Base-by-base conservation (phyloP, 2,113 vertebrate species). In the Lagopus muta region DNA sequence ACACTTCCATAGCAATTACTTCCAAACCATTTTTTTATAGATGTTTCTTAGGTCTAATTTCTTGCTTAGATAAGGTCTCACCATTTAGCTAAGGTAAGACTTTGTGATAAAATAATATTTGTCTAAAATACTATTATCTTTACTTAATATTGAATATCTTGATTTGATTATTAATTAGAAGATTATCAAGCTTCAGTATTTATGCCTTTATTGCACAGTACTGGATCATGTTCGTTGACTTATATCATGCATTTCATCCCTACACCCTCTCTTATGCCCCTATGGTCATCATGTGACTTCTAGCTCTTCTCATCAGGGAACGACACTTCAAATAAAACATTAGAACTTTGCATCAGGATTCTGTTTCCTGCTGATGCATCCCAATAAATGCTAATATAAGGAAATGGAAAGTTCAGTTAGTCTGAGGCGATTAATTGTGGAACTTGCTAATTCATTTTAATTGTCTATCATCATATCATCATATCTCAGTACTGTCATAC, bases 251-350 rank as follows among this genome's bases (percentile, higher is more conserved):
- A 13, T 94, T 94, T 92, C 73, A 79, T 54, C 65, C 43, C 65
- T 85, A 0, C 32, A 89, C 58, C 81, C 90, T 92, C 88, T 89
- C 84, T 64, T 87, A 22, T 25, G 30, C 67, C 73, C 43, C 86
- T 89, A 36, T 36, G 97, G 94, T 93, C 94, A 96, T 95, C 3
- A 2, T 81, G 54, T 30, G 71, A 96, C 92, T 95, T 93, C 43
- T 48, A 67, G 36, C 6, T 95, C 71, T 77, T 93, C 76, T 93
- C 92, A 88, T 76, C 66, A 84, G 66, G 60, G 58, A 86, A 43
- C 13, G 70, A 78, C 36, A 36, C n/a, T 88, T 83, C 47, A 91
- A 69, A 75, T 92, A 61, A 77, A 91, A 18, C 30, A 8, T 50
- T 71, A 65, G 42, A 76, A 86, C 36, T 86, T 81, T 17, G 24